These are phyloP conservation scores for Saguinus midas DNA, from an alignment of 2,113 vertebrate species.

Conservation along the genomic window DNA sequence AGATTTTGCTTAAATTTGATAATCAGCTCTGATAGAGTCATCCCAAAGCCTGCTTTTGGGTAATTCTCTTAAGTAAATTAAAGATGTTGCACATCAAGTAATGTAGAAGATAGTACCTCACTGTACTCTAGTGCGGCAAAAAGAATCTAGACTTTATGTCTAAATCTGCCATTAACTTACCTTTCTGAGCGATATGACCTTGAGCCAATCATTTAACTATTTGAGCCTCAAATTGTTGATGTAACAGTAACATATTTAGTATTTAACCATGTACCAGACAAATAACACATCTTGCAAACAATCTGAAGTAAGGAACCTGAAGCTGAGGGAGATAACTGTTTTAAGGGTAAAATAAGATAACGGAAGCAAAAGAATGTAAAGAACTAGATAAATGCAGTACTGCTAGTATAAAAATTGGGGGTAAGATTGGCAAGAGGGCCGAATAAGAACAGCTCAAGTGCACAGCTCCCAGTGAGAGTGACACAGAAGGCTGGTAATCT, in stretches of 20 bases:
- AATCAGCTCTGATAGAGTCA: neutral
- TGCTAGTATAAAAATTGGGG: neutral
- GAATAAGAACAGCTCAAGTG: too few relatives aligned
- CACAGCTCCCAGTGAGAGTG: too few relatives aligned
- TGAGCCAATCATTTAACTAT: neutral
- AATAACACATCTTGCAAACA: neutral
- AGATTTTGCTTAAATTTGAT: constrained; percentile 19
- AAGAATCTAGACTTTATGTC: neutral
- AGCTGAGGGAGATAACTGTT: neutral
- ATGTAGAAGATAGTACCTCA: neutral
- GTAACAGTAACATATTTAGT: neutral
- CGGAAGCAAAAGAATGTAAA: neutral
- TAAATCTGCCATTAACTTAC: neutral
- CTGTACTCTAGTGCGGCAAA: constrained; percentile 3
- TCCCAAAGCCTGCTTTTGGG: neutral
- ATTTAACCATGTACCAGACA: neutral
- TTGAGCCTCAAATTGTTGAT: neutral
- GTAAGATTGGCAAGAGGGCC: too few relatives aligned
- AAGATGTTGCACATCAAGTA: neutral
- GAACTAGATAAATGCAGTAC: neutral
- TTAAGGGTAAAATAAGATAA: constrained; percentile 23
- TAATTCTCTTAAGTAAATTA: neutral
- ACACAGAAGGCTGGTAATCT: too few relatives aligned
- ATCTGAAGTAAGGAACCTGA: neutral
- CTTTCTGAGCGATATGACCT: neutral